Conservation (phyloP, 1,140 invertebrate genomes). For the Euschistus heros region DNA sequence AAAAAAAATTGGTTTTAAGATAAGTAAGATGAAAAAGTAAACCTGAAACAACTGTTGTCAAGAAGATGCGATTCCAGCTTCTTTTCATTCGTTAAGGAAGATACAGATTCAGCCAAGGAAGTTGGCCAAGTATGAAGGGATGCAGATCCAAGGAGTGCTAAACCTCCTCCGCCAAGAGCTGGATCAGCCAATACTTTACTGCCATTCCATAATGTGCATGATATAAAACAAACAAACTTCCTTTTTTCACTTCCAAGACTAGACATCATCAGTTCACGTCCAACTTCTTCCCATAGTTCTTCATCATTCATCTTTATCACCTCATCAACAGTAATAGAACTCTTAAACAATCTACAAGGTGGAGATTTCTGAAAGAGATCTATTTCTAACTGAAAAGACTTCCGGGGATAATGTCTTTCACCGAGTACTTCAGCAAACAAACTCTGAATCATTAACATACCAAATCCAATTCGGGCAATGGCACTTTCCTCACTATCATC, state of each 20-base stretch:
- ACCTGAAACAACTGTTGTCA: slow-evolving; percentile 80
- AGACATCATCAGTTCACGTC: slow-evolving; percentile 58
- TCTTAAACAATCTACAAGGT: slow-evolving; percentile 56
- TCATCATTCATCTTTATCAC: slow-evolving; percentile 62
- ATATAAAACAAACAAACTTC: slow-evolving; percentile 83
- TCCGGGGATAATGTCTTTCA: slow-evolving; percentile 63
- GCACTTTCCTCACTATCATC: slow-evolving; percentile 63
- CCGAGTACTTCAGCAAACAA: slow-evolving; percentile 79
- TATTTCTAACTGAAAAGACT: slow-evolving; percentile 69
- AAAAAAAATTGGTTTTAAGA: neutral
- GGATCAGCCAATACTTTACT: slow-evolving; percentile 57
- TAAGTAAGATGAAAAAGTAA: slow-evolving; percentile 27
- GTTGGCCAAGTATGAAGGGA: slow-evolving; percentile 85
- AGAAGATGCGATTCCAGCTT: slow-evolving; percentile 61
- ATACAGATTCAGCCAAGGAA: slow-evolving; percentile 52
- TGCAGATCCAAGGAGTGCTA: slow-evolving; percentile 81
- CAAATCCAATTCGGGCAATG: slow-evolving; percentile 61
- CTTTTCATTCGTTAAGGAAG: slow-evolving; percentile 45
- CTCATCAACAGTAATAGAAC: slow-evolving; percentile 55
- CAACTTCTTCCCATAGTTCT: slow-evolving; percentile 76
- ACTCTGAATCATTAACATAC: slow-evolving; percentile 69
- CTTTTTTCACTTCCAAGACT: slow-evolving; percentile 50
- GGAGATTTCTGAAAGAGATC: slow-evolving; percentile 44
- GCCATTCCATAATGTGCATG: slow-evolving; percentile 70
- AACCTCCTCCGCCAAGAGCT: slow-evolving; percentile 76